A percentile compares a stretch with the other conserved stretches of the same genome.
phyloP scores from a whole-genome alignment of 2,888 invertebrate genomes.

The Parnassius apollo region DNA sequence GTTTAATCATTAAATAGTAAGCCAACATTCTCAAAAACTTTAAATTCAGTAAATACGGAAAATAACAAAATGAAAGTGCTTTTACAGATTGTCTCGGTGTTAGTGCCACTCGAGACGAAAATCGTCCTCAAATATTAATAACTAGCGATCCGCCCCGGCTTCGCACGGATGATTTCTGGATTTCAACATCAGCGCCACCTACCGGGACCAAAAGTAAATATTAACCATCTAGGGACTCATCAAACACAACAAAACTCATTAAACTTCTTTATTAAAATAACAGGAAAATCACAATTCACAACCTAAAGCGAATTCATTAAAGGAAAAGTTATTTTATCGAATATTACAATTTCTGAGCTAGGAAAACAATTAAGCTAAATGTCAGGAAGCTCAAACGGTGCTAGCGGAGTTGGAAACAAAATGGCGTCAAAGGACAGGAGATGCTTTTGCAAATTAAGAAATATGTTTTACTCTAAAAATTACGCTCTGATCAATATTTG shows the following conservation, averaged over 20 bases:
- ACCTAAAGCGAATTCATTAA: too few species aligned
- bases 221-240: too few species aligned
- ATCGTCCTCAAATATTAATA: slow-evolving; percentile 10
- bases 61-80: slow-evolving; percentile 20
- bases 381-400: background rate
- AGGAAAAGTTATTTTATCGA: background rate
- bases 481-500: background rate
- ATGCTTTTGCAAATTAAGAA: background rate
- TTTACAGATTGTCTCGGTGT: slow-evolving; percentile 17
- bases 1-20: slow-evolving; percentile 1
- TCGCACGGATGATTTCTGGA: too few species aligned
- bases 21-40: slow-evolving; percentile 2
- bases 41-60: slow-evolving; percentile 3
- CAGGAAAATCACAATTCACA: too few species aligned
- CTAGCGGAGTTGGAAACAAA: background rate
- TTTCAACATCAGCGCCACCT: too few species aligned
- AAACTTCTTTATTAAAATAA: too few species aligned
- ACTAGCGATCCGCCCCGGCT: slow-evolving; percentile 4
- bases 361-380: background rate
- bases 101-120: slow-evolving; percentile 22
- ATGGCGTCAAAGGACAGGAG: background rate
- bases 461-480: background rate
- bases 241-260: too few species aligned
- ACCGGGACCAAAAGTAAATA: too few species aligned
- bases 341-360: background rate